These are phyloP conservation scores for Myzus persicae DNA, from an alignment of 1,140 invertebrate genomes.

Conservation along the genomic window DNA sequence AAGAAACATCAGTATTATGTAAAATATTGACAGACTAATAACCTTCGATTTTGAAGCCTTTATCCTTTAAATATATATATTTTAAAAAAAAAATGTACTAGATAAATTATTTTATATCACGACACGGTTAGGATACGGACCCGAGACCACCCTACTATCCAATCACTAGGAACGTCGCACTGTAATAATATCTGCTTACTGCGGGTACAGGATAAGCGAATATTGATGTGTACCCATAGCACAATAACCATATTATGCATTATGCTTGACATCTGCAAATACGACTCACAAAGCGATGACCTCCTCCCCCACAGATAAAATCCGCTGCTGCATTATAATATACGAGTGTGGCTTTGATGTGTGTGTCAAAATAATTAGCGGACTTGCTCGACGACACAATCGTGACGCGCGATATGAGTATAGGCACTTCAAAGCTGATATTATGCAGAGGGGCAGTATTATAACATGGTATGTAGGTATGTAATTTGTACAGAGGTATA, in stretches of 20 bases:
- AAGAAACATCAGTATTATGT: too few species aligned
- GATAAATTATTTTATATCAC: background rate
- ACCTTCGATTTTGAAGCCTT: too few species aligned
- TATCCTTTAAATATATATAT: too few species aligned
- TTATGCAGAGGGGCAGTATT: background rate
- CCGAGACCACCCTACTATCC: background rate
- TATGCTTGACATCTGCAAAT: background rate
- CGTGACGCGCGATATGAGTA: background rate
- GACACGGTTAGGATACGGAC: background rate
- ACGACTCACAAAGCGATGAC: background rate
- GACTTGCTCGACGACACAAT: background rate
- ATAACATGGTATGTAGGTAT: background rate
- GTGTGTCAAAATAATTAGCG: background rate
- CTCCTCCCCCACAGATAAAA: background rate
- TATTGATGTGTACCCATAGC: background rate
- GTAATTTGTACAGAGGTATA: background rate
- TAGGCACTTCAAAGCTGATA: background rate
- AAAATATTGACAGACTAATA: too few species aligned
- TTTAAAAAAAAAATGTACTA: too few species aligned
- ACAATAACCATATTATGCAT: background rate
- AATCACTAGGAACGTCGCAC: background rate
- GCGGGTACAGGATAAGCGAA: background rate
- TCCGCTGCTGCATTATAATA: background rate
- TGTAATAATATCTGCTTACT: background rate
- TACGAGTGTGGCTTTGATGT: background rate